A percentile compares a stretch with the other conserved stretches of the same genome.
These are phyloP conservation scores for Mycogona germanica DNA, from an alignment of 2,888 invertebrate genomes.

Conservation along the genomic window DNA sequence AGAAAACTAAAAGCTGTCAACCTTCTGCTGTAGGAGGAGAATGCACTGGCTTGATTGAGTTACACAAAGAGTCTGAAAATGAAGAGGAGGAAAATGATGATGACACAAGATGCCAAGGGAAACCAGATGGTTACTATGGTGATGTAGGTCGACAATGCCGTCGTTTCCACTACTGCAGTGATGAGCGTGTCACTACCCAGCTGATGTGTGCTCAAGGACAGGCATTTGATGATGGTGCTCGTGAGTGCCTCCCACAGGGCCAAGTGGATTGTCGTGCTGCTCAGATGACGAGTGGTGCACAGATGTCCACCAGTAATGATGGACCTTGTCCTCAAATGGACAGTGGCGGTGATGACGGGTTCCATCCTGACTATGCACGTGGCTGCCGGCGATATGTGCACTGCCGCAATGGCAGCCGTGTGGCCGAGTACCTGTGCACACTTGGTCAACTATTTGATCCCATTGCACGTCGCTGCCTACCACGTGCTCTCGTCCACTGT, in stretches of 20 bases:
- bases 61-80: too few species aligned
- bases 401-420: slow-evolving; percentile 43
- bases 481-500: slow-evolving; percentile 11
- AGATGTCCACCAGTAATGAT: not conserved
- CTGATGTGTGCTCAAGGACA: slow-evolving; percentile 10
- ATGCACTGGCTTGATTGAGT: not conserved
- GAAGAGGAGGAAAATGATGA: too few species aligned
- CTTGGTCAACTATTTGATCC: slow-evolving; percentile 39
- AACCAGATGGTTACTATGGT: slow-evolving; percentile 23
- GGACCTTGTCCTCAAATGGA: slow-evolving; percentile 36
- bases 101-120: slow-evolving; percentile 17
- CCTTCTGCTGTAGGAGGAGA: slow-evolving; percentile 17
- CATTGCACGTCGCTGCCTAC: not conserved
- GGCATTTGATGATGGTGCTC: slow-evolving; percentile 2
- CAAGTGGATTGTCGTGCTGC: not conserved
- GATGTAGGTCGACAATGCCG: slow-evolving; percentile 19
- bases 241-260: not conserved
- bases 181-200: slow-evolving; percentile 9
- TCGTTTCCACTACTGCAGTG: slow-evolving; percentile 22
- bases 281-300: not conserved
- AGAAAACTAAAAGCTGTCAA: slow-evolving; percentile 18
- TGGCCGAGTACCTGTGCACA: slow-evolving; percentile 43
- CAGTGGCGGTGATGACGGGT: slow-evolving; percentile 37
- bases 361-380: slow-evolving; percentile 42
- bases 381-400: slow-evolving; percentile 48